Evolutionary conservation across 2,113 vertebrate species (phyloP), one percentile per base, ranked within the genome.

Genomic region (Phainopepla nitens): DNA sequence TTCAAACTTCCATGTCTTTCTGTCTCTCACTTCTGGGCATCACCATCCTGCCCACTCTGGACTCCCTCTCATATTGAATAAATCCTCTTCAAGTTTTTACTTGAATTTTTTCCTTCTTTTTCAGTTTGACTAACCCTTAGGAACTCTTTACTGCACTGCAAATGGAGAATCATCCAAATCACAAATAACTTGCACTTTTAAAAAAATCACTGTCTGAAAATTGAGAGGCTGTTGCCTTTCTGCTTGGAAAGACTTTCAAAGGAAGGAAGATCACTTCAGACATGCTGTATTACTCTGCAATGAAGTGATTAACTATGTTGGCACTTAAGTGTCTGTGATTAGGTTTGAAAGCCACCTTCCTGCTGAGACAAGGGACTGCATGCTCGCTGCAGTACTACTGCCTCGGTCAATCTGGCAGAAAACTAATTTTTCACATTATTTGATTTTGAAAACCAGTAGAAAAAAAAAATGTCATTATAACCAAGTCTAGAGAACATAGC

Each of bases 291-390:
- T 44, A 82, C 24, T 78, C 60, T 72, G 31, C 57, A 80, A 78
- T 41, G 21, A 94, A 92, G 89, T 89, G 4, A 93, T 91, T 86
- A 93, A 82, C 70, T 53, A 75, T 87, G 61, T 42, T 80, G 76
- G 45, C 72, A 93, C 66, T 87, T 90, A 49, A 76, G 45, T 60
- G 39, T 31, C 82, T 50, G 29, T 51, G 88, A 92, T 75, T 31
- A 77, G 29, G 39, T 91, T 88, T 94, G 57, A 94, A 93, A 94
- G 44, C 62, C 77, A 89, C 60, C 20, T n/a, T 60, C 87, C 81
- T 73, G 49, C 44, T 79, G 83, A 79, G 82, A 57, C 14, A 6
- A 92, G 60, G 31, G 53, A 76, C 47, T 68, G 90, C 11, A 41
- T 6, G 49, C 57, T 86, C 90, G 57, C 61, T 20, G 71, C 62